Evolutionary conservation across 2,113 vertebrate genomes (phyloP).

Genomic region (Lepisosteus osseus): DNA sequence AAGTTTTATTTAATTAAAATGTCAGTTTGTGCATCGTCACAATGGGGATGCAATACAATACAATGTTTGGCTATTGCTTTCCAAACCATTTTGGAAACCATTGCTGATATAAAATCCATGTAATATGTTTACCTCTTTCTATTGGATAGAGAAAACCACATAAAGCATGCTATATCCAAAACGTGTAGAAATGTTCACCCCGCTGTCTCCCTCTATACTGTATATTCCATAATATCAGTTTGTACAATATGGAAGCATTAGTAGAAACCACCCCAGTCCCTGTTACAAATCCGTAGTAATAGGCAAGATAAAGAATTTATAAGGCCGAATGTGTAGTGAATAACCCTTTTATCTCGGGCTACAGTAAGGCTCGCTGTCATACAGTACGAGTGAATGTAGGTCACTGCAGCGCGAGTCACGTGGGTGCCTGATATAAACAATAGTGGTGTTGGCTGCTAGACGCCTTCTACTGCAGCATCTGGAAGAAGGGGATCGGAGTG

Average conservation of each 20-base stretch:
- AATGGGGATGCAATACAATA: no score
- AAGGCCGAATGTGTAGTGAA: conserved; percentile 11
- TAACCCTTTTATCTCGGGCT: conserved; percentile 10
- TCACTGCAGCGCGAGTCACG: conserved; percentile 43
- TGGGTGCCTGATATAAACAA: conserved; percentile 37
- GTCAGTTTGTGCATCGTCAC: no score
- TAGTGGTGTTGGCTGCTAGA: conserved; percentile 27
- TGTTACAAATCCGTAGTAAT: conserved; percentile 17
- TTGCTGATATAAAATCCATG: no score
- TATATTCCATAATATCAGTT: no score
- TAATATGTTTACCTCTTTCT: no score
- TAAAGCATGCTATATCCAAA: neutral
- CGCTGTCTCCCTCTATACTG: no score
- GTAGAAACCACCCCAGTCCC: conserved; percentile 1
- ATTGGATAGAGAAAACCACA: neutral
- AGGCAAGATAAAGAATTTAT: conserved; percentile 31
- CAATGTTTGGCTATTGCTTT: no score
- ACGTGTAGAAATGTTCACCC: no score
- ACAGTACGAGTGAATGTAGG: conserved; percentile 32
- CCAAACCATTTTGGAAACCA: no score
- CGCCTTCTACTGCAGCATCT: conserved; percentile 34
- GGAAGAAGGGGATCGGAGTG: conserved; percentile 1
- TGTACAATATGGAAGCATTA: conserved; percentile 2
- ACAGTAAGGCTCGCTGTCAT: conserved; percentile 23
- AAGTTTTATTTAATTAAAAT: no score